Percentiles rank a stretch among this genome's conserved stretches.
phyloP scores from a whole-genome alignment of 2,113 vertebrate genomes.

The Megaceryle torquata region DNA sequence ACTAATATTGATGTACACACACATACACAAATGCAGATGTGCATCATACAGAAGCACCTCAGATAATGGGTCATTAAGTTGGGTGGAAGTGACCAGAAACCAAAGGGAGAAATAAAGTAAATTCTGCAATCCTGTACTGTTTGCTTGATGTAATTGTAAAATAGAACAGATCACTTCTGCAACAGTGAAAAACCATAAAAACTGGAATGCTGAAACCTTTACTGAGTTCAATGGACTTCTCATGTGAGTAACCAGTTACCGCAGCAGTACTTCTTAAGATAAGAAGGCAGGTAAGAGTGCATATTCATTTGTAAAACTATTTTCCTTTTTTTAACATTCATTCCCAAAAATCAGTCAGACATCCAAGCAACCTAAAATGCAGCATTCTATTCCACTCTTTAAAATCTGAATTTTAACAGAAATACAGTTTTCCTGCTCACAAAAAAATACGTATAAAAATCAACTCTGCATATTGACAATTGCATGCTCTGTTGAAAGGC shows the following conservation, averaged over 20 bases:
- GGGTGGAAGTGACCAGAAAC: neutral
- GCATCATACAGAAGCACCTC: neutral
- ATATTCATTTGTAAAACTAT: neutral
- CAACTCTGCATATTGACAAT: neutral
- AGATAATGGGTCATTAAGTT: neutral
- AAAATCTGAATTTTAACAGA: neutral
- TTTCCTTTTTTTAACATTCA: neutral
- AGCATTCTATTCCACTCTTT: neutral
- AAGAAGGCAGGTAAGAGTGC: neutral
- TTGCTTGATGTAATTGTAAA: neutral
- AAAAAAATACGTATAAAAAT: neutral
- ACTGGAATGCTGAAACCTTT: neutral
- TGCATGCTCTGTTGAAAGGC: neutral
- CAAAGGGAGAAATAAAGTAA: neutral
- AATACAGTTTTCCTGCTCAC: neutral
- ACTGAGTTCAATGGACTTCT: neutral
- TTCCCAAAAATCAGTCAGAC: neutral
- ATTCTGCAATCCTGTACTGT: neutral
- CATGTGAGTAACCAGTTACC: neutral
- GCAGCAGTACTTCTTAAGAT: neutral
- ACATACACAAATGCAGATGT: neutral
- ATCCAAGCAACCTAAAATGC: neutral
- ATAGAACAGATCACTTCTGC: neutral
- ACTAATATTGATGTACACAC: neutral
- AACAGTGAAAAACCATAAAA: neutral